These are phyloP conservation scores for Druceiella hillmani DNA, from an alignment of 2,888 invertebrate genomes.

Conservation along the genomic window DNA sequence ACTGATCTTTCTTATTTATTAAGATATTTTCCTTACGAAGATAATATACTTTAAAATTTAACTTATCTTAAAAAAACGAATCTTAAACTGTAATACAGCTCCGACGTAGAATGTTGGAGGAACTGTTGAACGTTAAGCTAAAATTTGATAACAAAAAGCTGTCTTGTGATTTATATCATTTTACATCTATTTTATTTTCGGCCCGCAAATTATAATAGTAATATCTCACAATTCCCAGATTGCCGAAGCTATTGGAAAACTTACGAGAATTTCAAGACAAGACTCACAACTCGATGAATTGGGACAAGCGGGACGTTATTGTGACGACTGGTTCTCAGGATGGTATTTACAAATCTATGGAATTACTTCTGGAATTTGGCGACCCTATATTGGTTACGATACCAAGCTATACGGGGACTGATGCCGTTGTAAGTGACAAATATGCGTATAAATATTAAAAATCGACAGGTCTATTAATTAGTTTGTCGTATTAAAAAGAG, in stretches of 20 bases:
- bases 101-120: too few relatives aligned
- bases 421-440: slow-evolving; percentile 62
- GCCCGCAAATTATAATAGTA: background rate
- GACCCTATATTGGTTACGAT: slow-evolving; percentile 66
- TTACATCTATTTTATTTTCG: background rate
- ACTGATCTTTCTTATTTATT: too few relatives aligned
- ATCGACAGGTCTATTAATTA: too few relatives aligned
- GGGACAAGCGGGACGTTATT: slow-evolving; percentile 56
- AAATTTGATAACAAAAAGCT: background rate
- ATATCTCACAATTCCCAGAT: slow-evolving; percentile 32
- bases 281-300: slow-evolving; percentile 61
- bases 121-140: background rate
- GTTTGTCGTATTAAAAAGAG: too few relatives aligned
- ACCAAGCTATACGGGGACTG: slow-evolving; percentile 66
- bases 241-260: slow-evolving; percentile 52
- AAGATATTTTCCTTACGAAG: too few relatives aligned
- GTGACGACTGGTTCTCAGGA: slow-evolving; percentile 74
- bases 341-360: slow-evolving; percentile 68
- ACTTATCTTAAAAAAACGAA: too few relatives aligned
- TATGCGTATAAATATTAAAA: too few relatives aligned
- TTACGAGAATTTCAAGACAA: slow-evolving; percentile 58
- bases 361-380: slow-evolving; percentile 63
- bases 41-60: too few relatives aligned
- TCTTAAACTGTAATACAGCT: too few relatives aligned
- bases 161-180: background rate